Evolutionary conservation across 2,113 vertebrate species (phyloP).

Genomic region (Lycocorax pyrrhopterus): DNA sequence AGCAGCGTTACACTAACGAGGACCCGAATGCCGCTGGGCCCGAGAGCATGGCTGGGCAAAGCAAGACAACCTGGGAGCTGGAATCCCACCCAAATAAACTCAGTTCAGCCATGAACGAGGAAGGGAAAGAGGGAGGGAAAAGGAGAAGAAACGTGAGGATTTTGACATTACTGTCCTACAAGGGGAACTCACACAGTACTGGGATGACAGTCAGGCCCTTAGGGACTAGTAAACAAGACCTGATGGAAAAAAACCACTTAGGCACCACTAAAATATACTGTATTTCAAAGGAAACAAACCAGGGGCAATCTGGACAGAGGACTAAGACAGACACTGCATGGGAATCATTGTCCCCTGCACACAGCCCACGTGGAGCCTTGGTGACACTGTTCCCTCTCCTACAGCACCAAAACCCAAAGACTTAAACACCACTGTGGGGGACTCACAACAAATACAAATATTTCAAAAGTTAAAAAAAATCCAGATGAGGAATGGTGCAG

Average conservation of each 20-base stretch:
- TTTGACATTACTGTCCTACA: not conserved
- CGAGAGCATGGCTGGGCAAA: not conserved
- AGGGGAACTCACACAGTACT: not conserved
- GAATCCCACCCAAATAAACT: not conserved
- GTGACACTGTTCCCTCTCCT: not conserved
- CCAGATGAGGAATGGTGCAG: not conserved
- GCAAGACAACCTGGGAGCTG: not conserved
- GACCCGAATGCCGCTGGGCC: rapidly evolving
- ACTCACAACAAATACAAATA: not conserved
- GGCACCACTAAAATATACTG: not conserved
- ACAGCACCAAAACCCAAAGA: not conserved
- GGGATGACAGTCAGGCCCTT: not conserved
- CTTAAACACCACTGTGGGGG: not conserved
- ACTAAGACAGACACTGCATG: not conserved
- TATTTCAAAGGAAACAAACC: not conserved
- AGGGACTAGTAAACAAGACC: not conserved
- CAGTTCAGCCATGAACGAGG: rapidly evolving
- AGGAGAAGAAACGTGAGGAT: not conserved
- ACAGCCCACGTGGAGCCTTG: not conserved
- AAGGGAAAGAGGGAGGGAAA: not conserved
- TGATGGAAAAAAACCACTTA: not conserved
- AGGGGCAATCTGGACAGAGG: not conserved
- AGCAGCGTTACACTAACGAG: not conserved
- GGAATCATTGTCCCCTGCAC: not conserved
- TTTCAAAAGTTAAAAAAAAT: not conserved